A percentile compares a stretch with the other conserved stretches of the same genome.
phyloP scores from a whole-genome alignment of 2,888 invertebrate species.

The Yponomeuta sedellus region DNA sequence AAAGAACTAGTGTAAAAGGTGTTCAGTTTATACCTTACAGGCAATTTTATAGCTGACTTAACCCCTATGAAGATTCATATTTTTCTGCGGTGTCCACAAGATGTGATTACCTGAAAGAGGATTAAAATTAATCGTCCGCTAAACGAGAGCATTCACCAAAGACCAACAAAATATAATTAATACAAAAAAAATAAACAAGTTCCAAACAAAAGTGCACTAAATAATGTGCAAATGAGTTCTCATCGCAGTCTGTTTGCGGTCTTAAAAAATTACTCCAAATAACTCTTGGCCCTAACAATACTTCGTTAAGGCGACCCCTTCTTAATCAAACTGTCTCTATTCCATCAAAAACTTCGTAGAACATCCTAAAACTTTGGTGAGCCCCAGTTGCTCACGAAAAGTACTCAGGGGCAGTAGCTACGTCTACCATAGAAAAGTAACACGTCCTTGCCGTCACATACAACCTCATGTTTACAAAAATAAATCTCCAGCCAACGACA shows the following conservation, averaged over 20 bases:
- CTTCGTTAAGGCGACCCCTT: constrained; percentile 57
- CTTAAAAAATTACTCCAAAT: constrained; percentile 42
- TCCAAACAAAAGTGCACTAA: constrained; percentile 20
- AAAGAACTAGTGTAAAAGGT: too few relatives aligned
- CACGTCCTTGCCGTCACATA: constrained; percentile 32
- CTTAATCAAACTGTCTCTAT: constrained; percentile 19
- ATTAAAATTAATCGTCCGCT: not conserved
- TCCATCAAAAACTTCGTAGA: not conserved
- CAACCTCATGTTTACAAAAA: constrained; percentile 58
- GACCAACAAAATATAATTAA: not conserved
- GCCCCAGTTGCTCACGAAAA: too few relatives aligned
- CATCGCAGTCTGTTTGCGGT: constrained; percentile 41
- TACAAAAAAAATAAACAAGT: not conserved
- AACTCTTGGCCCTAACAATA: constrained; percentile 51
- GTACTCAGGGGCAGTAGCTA: not conserved
- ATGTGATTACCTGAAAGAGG: not conserved
- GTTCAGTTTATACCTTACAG: too few relatives aligned
- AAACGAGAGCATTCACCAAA: constrained; percentile 3
- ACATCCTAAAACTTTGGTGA: too few relatives aligned
- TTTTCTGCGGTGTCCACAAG: not conserved
- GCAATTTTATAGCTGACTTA: too few relatives aligned
- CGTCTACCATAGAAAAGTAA: not conserved
- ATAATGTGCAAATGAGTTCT: constrained; percentile 40
- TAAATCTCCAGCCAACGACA: constrained; percentile 62
- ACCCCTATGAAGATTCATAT: not conserved